Percentiles rank a stretch among this genome's conserved stretches.
Conservation (phyloP, 2,113 vertebrate genomes). For the Sula dactylatra region DNA sequence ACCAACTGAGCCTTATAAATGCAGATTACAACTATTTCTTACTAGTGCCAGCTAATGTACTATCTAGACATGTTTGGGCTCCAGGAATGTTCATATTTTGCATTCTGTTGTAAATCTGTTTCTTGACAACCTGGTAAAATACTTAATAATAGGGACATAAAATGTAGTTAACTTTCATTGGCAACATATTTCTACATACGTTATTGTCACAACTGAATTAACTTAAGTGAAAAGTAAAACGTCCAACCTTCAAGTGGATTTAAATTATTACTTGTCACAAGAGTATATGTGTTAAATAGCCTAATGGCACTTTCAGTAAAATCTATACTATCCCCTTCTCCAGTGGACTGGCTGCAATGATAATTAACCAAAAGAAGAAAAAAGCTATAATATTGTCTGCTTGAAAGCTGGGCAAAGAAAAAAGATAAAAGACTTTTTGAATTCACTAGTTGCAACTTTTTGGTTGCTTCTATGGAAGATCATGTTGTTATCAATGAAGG, state of each 20-base stretch:
- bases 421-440: background rate
- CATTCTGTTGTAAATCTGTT: background rate
- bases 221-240: background rate
- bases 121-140: slow-evolving; percentile 23
- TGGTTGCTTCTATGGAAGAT: slow-evolving; percentile 2
- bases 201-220: slow-evolving; percentile 5
- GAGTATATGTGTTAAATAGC: background rate
- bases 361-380: background rate
- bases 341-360: background rate
- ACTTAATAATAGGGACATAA: background rate
- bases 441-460: background rate
- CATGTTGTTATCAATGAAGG: background rate
- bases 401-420: background rate
- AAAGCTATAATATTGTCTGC: background rate
- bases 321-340: background rate
- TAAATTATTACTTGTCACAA: background rate
- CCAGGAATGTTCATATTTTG: background rate
- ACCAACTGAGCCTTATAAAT: background rate
- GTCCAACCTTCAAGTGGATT: background rate
- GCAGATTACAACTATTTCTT: background rate
- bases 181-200: background rate
- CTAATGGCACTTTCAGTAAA: background rate
- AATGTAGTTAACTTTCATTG: background rate
- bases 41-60: background rate
- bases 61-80: background rate